These are phyloP conservation scores for Linyphia triangularis DNA, from an alignment of 2,888 invertebrate genomes.

Conservation along the genomic window DNA sequence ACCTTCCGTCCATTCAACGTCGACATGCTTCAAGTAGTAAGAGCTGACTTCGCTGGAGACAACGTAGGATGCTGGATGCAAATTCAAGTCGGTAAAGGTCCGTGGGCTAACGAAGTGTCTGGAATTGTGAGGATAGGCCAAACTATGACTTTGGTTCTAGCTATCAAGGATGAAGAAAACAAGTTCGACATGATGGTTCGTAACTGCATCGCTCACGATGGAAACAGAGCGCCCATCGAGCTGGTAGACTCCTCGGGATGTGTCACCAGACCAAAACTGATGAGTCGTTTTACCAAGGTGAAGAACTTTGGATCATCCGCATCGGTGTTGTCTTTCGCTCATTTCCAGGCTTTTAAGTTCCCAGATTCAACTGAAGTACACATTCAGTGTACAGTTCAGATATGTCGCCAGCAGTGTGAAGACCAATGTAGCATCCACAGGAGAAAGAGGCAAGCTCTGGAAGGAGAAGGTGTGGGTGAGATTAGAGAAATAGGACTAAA, in stretches of 20 bases:
- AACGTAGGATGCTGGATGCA: constrained; percentile 99
- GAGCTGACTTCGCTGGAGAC: constrained; percentile 95
- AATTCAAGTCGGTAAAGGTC: constrained; percentile 85
- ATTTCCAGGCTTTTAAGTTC: constrained; percentile 97
- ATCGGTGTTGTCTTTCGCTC: constrained; percentile 93
- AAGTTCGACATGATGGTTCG: constrained; percentile 97
- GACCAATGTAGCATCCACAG: constrained; percentile 82
- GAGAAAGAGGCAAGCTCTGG: constrained; percentile 69
- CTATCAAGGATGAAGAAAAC: constrained; percentile 95
- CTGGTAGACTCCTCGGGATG: constrained; percentile 95
- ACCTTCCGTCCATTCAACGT: constrained; percentile 96
- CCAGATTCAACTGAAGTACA: constrained; percentile 98
- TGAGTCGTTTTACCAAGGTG: constrained; percentile 96
- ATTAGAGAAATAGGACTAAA: constrained; percentile 77
- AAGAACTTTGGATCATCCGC: constrained; percentile 96
- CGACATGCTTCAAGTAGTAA: constrained; percentile 95
- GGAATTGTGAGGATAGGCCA: constrained; percentile 96
- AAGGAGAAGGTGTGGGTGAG: constrained; percentile 57
- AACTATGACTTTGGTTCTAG: constrained; percentile 98
- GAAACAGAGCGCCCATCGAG: constrained; percentile 94
- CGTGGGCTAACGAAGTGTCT: constrained; percentile 96
- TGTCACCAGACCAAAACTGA: constrained; percentile 92
- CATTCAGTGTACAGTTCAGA: constrained; percentile 96
- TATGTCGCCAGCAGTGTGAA: constrained; percentile 94
- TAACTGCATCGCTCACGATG: constrained; percentile 96